A percentile compares a stretch with the other conserved stretches of the same genome.
Conservation (phyloP, 2,888 invertebrate species). For the Cheilosia pagana region DNA sequence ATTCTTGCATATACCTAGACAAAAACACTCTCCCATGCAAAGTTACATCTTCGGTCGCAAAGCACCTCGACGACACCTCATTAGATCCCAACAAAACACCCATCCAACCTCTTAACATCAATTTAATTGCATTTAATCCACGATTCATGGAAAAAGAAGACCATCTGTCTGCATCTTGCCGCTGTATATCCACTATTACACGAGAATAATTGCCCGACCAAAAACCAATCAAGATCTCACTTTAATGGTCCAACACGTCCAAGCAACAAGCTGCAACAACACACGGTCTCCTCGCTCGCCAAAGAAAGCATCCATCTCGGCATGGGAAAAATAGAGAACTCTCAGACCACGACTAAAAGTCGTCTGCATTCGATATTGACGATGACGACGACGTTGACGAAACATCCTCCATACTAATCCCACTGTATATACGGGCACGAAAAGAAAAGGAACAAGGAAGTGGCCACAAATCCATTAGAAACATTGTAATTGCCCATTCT, state of each 20-base stretch:
- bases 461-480: constrained; percentile 66
- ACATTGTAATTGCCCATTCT: constrained; percentile 59
- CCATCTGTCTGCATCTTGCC: constrained; percentile 30
- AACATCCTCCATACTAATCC: constrained; percentile 46
- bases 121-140: constrained; percentile 69
- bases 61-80: constrained; percentile 59
- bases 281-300: constrained; percentile 28
- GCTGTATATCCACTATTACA: constrained; percentile 5
- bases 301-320: constrained; percentile 50
- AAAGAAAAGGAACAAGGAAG: constrained; percentile 73
- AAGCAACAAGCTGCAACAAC: constrained; percentile 30
- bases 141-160: constrained; percentile 62
- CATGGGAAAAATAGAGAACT: constrained; percentile 54
- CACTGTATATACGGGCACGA: constrained; percentile 6
- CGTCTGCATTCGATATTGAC: constrained; percentile 26
- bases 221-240: constrained; percentile 71
- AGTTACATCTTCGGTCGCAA: constrained; percentile 27
- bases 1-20: neutral
- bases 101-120: constrained; percentile 58
- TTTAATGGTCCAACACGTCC: constrained; percentile 68
- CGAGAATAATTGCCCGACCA: constrained; percentile 55
- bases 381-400: constrained; percentile 19
- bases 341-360: constrained; percentile 59
- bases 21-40: constrained; percentile 47
- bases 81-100: constrained; percentile 59